Percentiles rank a stretch among this genome's conserved stretches.
Evolutionary conservation across 92 coral and sea anemone species (phyloP).

Genomic region (Umimayanthus kanabou): DNA sequence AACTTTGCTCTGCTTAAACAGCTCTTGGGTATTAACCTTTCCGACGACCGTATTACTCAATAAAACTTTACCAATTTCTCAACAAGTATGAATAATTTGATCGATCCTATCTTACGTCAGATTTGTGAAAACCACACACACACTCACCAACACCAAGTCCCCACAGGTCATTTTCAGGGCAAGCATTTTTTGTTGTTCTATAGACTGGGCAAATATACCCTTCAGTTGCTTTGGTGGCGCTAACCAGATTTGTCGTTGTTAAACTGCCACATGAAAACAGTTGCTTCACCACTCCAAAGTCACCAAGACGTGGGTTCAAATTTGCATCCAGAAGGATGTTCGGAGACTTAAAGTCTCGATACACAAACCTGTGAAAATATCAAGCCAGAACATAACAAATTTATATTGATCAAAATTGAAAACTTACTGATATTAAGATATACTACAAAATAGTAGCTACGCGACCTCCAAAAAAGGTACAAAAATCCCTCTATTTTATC

Average conservation of each 20-base stretch:
- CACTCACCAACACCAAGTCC: conserved; percentile 39
- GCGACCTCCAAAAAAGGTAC: too few species aligned
- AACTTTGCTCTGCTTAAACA: neutral
- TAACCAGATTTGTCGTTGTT: conserved; percentile 11
- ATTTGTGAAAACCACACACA: neutral
- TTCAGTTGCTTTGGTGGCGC: conserved; percentile 28
- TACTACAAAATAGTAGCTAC: too few species aligned
- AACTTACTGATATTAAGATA: too few species aligned
- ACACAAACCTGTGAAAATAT: conserved; percentile 19
- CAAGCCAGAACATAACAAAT: neutral
- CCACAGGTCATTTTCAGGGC: conserved; percentile 37
- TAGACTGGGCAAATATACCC: conserved; percentile 34
- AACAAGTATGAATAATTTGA: neutral
- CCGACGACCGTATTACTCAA: too few species aligned
- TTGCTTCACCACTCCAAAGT: conserved; percentile 34
- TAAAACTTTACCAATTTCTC: too few species aligned
- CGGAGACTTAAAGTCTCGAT: conserved; percentile 31
- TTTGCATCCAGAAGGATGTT: conserved; percentile 18
- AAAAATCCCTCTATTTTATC: too few species aligned
- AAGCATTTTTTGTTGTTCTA: neutral
- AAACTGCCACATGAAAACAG: conserved; percentile 7
- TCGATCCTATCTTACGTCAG: neutral
- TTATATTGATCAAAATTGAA: too few species aligned
- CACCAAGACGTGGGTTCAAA: conserved; percentile 38
- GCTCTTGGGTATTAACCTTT: too few species aligned